Evolutionary conservation across 2,797 vertebrate genomes (phyloP), one percentile per base, ranked within the genome.

Genomic region (Miichthys miiuy): DNA sequence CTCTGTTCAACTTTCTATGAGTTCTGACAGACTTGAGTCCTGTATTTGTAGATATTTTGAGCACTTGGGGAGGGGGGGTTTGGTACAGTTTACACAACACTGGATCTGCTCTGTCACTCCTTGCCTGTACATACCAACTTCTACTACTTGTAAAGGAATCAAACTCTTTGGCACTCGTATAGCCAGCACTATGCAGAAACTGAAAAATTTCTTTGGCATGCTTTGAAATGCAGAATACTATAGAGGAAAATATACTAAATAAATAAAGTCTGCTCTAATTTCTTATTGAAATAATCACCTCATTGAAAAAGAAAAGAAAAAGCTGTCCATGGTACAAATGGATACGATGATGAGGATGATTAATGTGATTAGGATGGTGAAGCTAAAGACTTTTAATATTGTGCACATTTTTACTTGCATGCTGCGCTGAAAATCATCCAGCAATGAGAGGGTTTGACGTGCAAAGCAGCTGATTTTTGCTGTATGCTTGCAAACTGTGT

Each of bases 141-240:
- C 83, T 92, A 81, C 76, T 75, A 91, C 90, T 89, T 93, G 89
- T 94, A 94, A 93, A 93, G 88, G 87, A 92, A 91, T 87, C 73
- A 34, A 87, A 87, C 79, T 90, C 80, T 91, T 88, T 92, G 94
- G 93, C 94, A 92, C 91, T 89, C 82, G 81, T 95, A 95, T 95
- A 96, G 95, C 94, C 93, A 91, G 93, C 94, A 95, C 95, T 96
- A 96, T 96, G 95, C 95, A 96, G 94, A 94, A 93, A 91, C 85
- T 75, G 79, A 91, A 89, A 87, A 73, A 70, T 89, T 90, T 93
- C 81, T 93, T 94, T 94, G 94, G 96, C 95, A 96, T 96, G 95
- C 94, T 96, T 94, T 93, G 94, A 96, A 94, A 95, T 96, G 95
- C 95, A 95, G 87, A 95, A 91, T 84, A 93, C 84, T 94, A 92